Conservation (phyloP, 2,888 invertebrate genomes). For the Choreutis nemorana region DNA sequence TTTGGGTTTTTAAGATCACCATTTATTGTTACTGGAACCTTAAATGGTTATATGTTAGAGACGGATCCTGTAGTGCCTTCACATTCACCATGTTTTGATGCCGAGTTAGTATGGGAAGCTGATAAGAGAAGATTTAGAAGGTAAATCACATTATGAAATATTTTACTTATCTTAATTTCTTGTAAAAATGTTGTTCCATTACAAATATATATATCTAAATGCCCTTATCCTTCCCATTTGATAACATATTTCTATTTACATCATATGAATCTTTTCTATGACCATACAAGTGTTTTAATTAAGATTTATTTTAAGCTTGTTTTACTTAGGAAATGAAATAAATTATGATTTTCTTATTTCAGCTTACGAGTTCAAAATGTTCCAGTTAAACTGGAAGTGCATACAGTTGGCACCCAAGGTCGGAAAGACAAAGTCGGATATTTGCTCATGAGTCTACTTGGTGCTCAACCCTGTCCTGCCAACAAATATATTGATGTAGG, state of each 20-base stretch:
- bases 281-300: no score
- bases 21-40: conserved; percentile 66
- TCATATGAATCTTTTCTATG: no score
- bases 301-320: neutral
- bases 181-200: no score
- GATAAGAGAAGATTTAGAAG: conserved; percentile 74
- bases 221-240: no score
- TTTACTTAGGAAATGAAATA: neutral
- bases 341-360: conserved; percentile 16
- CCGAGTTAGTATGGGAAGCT: conserved; percentile 82
- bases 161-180: no score
- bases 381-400: conserved; percentile 77
- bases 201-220: no score
- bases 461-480: conserved; percentile 71
- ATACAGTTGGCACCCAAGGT: conserved; percentile 57
- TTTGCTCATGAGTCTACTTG: conserved; percentile 71
- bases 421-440: conserved; percentile 74
- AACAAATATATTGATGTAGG: conserved; percentile 51
- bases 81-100: conserved; percentile 71
- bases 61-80: conserved; percentile 70
- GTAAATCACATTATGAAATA: conserved; percentile 28
- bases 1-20: conserved; percentile 64
- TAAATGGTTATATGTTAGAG: conserved; percentile 73
- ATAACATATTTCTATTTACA: no score
- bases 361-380: conserved; percentile 77